Evolutionary conservation across 1,140 invertebrate species (phyloP).

Genomic region (Hylyphantes graminicola): DNA sequence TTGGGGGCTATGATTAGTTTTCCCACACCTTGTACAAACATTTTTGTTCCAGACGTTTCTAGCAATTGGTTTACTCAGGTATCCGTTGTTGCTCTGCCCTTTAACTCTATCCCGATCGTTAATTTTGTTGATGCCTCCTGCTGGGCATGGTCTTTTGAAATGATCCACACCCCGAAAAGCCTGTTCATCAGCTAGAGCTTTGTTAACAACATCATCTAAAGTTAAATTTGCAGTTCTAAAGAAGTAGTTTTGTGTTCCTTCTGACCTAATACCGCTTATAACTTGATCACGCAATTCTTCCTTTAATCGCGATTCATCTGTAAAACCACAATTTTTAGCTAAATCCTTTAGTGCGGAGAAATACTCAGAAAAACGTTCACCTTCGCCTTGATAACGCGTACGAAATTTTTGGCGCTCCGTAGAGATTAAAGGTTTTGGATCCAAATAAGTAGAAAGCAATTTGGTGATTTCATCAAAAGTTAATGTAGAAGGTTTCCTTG

Average conservation of each 20-base stretch:
- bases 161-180: not conserved
- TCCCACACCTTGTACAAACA: slow-evolving; percentile 4
- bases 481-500: not conserved
- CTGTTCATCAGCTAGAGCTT: slow-evolving; percentile 8
- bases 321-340: no score
- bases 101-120: not conserved
- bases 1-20: not conserved
- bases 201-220: not conserved
- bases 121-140: not conserved
- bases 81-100: not conserved
- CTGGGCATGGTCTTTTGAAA: not conserved
- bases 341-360: not conserved
- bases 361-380: not conserved
- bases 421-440: not conserved
- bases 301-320: no score
- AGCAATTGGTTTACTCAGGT: no score
- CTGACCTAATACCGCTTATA: no score
- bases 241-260: not conserved
- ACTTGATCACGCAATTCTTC: no score
- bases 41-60: not conserved
- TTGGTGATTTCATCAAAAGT: not conserved
- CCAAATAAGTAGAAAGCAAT: not conserved
- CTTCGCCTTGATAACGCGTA: no score
- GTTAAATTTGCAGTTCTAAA: no score
- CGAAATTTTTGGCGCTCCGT: not conserved